Evolutionary conservation across 2,888 invertebrate species (phyloP).

Genomic region (Tethea ocularis): DNA sequence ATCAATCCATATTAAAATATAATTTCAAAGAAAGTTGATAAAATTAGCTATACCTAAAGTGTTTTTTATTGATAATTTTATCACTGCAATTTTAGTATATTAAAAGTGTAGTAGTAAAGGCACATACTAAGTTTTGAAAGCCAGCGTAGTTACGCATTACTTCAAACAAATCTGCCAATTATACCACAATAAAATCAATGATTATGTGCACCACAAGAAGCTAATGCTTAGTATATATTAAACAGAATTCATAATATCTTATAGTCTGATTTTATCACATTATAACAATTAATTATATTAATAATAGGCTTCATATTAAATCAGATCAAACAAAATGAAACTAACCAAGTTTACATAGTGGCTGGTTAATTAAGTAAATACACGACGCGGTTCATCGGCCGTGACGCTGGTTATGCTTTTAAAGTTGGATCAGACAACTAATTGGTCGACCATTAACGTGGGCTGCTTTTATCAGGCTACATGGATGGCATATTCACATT

Average conservation of each 20-base stretch:
- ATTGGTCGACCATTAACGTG: constrained; percentile 30
- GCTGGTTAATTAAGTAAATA: constrained; percentile 55
- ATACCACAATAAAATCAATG: too few species aligned
- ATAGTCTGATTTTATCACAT: neutral
- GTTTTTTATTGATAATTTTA: too few species aligned
- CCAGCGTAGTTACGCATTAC: too few species aligned
- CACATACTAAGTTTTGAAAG: too few species aligned
- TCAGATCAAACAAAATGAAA: constrained; percentile 30
- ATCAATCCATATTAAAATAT: too few species aligned
- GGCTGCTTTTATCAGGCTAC: constrained; percentile 24
- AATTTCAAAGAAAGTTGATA: too few species aligned
- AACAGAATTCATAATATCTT: neutral
- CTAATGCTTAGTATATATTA: neutral
- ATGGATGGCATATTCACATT: neutral
- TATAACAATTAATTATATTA: neutral
- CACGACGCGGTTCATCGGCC: constrained; percentile 42
- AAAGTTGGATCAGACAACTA: constrained; percentile 32
- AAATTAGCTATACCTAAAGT: too few species aligned
- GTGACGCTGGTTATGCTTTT: constrained; percentile 59
- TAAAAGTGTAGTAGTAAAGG: too few species aligned
- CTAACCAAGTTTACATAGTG: neutral
- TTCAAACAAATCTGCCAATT: too few species aligned
- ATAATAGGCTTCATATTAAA: constrained; percentile 26
- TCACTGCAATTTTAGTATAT: too few species aligned
- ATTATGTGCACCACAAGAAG: too few species aligned